Base-by-base conservation (phyloP, 2,113 vertebrate species). In the Hirundichthys speculiger region DNA sequence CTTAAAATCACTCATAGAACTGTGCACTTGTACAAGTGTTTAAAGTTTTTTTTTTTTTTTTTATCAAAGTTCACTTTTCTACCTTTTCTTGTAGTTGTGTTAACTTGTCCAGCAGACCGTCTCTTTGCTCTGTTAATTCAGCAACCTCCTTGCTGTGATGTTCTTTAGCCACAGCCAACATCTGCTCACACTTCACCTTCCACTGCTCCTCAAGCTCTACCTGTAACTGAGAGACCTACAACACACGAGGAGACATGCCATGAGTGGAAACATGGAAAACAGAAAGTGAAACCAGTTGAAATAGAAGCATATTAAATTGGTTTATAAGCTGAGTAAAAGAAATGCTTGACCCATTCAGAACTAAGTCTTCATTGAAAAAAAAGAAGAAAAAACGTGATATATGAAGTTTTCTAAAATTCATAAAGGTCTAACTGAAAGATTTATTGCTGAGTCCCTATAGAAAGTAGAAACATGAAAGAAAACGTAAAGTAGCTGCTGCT, bases 181-280 rank as follows among this genome's bases (percentile, higher is more conserved):
- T 62, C 51, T 89, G 93, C 43, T 96, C 93, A 53, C 89, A 94
- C 38, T 70, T 95, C 38, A 79, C 73, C 84, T 92, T 93, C 94
- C 94, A 96, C 77, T 96, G 93, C 43, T 90, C 91, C 79, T 96
- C 94, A 45, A 98, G 87, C 71, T 96, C 96, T 3, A 84, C 81
- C 90, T 96, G 95, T 50, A 94, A 57, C 55, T 94, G 91, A 1
- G 89, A 90, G 13, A 95, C 49, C 95, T 96, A 81, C 49, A 74
- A 69, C 14, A 69, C 41, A 75, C 0, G 69, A 68, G 0, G n/a
- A 19, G 13, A 10, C 4, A 7, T 24, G 18, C 2, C 2, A 13
- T 40, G 30, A 41, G 19, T 22, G 13, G 34, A 52, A 52, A 3
- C 5, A 13, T 13, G 46, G 1, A 48, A 13, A 16, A 3, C 3